Evolutionary conservation across 2,797 vertebrate genomes (phyloP).

Genomic region (Capromys pilorides): DNA sequence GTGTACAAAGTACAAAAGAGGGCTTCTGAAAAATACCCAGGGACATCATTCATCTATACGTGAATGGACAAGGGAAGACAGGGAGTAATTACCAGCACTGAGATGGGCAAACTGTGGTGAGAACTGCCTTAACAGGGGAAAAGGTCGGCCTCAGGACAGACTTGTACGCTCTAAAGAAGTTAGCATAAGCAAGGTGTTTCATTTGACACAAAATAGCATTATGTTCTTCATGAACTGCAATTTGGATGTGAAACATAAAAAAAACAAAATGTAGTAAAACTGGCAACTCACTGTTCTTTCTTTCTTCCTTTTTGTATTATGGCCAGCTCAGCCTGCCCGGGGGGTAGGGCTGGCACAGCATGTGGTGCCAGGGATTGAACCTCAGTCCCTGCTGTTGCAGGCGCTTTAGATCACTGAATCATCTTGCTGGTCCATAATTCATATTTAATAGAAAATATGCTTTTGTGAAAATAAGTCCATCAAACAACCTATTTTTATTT

Average conservation of each 20-base stretch:
- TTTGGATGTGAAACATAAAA: slow-evolving; percentile 51
- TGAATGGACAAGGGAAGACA: not conserved
- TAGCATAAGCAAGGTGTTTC: slow-evolving; percentile 22
- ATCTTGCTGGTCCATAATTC: no score
- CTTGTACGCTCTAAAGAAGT: not conserved
- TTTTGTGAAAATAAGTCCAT: slow-evolving; percentile 40
- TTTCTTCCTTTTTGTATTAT: no score
- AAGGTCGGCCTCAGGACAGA: not conserved
- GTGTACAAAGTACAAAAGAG: not conserved
- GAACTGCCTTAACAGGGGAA: not conserved
- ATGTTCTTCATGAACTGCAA: slow-evolving; percentile 10
- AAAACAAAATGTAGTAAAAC: not conserved
- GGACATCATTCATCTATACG: not conserved
- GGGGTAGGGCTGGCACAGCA: no score
- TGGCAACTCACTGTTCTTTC: no score
- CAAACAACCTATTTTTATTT: not conserved
- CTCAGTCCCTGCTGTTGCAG: no score
- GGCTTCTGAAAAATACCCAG: not conserved
- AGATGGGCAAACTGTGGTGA: not conserved
- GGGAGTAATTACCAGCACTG: not conserved
- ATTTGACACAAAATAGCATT: not conserved
- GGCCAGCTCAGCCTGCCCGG: no score
- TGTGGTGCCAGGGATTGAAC: no score
- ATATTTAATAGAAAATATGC: not conserved
- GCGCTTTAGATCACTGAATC: no score